Conservation (phyloP, 2,888 invertebrate species). For the Maniola hyperantus region DNA sequence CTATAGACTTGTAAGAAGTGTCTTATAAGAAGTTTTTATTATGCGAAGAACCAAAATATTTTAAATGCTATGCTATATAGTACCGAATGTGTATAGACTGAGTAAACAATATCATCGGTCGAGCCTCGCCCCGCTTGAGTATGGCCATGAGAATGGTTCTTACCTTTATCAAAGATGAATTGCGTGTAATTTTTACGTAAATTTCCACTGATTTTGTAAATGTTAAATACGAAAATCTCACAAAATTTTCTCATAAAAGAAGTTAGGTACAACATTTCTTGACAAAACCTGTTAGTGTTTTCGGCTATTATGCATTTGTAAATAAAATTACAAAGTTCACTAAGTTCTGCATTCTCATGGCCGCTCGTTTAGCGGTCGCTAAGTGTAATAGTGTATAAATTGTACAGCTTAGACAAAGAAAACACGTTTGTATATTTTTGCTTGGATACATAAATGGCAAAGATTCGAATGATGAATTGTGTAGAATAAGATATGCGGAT, state of each 20-base stretch:
- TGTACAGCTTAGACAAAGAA: slow-evolving; percentile 69
- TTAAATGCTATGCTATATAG: slow-evolving; percentile 48
- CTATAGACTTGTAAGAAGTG: not conserved
- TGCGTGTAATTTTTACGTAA: not conserved
- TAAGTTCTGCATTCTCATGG: slow-evolving; percentile 30
- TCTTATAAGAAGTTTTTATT: not conserved
- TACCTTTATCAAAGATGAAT: not conserved
- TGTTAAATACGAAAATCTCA: not conserved
- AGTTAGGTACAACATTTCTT: not conserved
- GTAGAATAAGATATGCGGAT: slow-evolving; percentile 59
- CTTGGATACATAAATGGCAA: slow-evolving; percentile 65
- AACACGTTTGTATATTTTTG: slow-evolving; percentile 78
- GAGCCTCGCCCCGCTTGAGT: slow-evolving; percentile 29
- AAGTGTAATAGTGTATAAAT: slow-evolving; percentile 66
- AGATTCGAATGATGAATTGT: slow-evolving; percentile 52
- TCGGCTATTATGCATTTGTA: not conserved
- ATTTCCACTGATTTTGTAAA: not conserved
- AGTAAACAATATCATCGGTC: slow-evolving; percentile 43
- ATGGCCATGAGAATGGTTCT: slow-evolving; percentile 25
- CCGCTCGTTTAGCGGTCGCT: slow-evolving; percentile 52
- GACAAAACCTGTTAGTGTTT: too few species aligned
- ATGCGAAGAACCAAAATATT: slow-evolving; percentile 30
- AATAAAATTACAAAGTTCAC: not conserved
- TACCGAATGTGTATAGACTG: slow-evolving; percentile 66
- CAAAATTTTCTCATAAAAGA: not conserved